phyloP scores from a whole-genome alignment of 2,113 vertebrate species.

The Podilymbus podiceps region DNA sequence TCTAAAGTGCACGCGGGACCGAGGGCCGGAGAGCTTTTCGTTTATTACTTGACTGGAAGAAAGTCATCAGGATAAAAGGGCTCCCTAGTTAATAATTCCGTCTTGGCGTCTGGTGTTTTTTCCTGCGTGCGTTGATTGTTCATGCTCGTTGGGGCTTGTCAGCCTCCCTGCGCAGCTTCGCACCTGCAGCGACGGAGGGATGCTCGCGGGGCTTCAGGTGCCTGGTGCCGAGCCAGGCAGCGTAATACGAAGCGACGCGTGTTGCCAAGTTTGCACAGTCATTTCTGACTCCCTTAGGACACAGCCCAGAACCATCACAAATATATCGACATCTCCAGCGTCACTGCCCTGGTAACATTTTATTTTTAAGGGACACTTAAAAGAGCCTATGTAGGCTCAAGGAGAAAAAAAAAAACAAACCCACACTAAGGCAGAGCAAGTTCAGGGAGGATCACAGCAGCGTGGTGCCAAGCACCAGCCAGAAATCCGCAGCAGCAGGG shows the following conservation, averaged over 20 bases:
- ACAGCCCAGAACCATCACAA: rapidly evolving
- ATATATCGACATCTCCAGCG: rapidly evolving
- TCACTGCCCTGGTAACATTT: rapidly evolving
- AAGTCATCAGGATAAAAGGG: background rate
- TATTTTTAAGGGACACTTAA: background rate
- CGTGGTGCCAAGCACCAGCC: background rate
- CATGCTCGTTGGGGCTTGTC: rapidly evolving
- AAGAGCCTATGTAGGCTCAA: background rate
- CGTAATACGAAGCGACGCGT: rapidly evolving
- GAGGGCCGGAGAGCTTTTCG: rapidly evolving
- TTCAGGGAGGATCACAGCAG: rapidly evolving
- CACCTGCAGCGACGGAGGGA: background rate
- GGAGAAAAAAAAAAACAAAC: rapidly evolving
- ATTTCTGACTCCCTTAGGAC: background rate
- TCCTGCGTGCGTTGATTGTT: rapidly evolving
- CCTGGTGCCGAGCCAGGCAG: background rate
- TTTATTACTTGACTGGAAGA: background rate
- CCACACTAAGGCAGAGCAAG: background rate
- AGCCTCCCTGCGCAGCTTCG: rapidly evolving
- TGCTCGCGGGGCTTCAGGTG: background rate
- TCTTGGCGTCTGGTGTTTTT: background rate
- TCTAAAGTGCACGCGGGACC: rapidly evolving
- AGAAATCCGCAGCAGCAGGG: background rate
- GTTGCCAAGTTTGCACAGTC: background rate
- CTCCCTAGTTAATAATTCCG: background rate